These are phyloP conservation scores for Temnothorax ravouxi DNA, from an alignment of 2,888 invertebrate species.

Conservation along the genomic window DNA sequence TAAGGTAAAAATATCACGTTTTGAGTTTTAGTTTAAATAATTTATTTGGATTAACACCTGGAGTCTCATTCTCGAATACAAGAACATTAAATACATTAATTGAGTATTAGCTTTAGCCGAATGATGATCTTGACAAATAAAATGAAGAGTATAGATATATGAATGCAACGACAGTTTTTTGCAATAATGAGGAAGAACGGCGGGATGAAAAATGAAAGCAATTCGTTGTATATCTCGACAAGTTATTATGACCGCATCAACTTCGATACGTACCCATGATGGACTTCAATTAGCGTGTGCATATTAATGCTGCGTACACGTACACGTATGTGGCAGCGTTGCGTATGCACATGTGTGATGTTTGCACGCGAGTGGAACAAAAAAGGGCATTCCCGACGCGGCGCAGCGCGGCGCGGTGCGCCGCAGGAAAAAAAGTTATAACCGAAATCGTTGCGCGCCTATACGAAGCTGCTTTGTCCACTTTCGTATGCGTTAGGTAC, in stretches of 20 bases:
- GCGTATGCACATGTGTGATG: background rate
- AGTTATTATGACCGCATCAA: slow-evolving; percentile 54
- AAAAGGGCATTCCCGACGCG: background rate
- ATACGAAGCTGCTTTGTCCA: slow-evolving; percentile 34
- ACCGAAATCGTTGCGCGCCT: slow-evolving; percentile 49
- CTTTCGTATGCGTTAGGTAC: background rate
- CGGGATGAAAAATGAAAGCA: slow-evolving; percentile 52
- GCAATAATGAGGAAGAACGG: slow-evolving; percentile 28
- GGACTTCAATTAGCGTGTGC: slow-evolving; percentile 65
- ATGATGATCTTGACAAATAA: slow-evolving; percentile 9
- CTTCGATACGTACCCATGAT: slow-evolving; percentile 43
- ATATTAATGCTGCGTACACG: slow-evolving; percentile 60
- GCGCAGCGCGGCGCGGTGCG: background rate
- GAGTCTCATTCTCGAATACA: background rate
- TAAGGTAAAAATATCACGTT: background rate
- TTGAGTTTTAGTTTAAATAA: slow-evolving; percentile 1
- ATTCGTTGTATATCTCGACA: slow-evolving; percentile 48
- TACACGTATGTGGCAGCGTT: background rate
- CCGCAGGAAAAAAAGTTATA: slow-evolving; percentile 48
- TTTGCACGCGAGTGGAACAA: background rate
- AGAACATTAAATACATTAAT: background rate
- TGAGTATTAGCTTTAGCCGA: background rate
- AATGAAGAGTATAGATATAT: slow-evolving; percentile 5
- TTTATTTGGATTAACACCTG: background rate
- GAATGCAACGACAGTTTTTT: slow-evolving; percentile 24